Base-by-base conservation (phyloP, 30 jellyfish, hydroid and myxozoan genomes). In the Mastigias papua region DNA sequence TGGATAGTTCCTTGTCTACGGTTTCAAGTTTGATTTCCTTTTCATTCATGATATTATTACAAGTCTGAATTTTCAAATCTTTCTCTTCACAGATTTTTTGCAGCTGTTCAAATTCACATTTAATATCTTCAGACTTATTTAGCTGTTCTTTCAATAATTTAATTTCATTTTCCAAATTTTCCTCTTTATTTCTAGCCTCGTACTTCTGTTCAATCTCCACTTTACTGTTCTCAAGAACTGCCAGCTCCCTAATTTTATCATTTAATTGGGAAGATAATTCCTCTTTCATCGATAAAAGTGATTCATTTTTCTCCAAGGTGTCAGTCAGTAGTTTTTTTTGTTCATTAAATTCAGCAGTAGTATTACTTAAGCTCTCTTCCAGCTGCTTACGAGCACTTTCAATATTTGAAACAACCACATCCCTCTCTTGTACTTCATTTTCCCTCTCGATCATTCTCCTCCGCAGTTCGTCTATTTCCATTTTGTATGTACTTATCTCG, bases 201-300 rank as follows among this genome's bases (percentile, higher is more conserved):
- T 34, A 58, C n/a, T 46, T 26, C 29, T 34, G 60, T 31, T 76
- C 96, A 1, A 31, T 13, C 13, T 1, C 78, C 26, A 32, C 77
- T 49, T 68, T 34, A 22, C 32, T 29, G 10, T 50, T 75, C 83
- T 68, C 92, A 69, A 82, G 92, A 30, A 70, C 15, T 28, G 87
- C 50, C 4, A 74, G 11, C 42, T 48, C 22, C 32, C 42, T 20
- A 17, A 76, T 13, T 1, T 73, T 50, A 0, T 85, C 88, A 27
- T 34, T 50, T 26, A 71, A 46, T 16, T 49, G 34, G 20, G 16
- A 72, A 23, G 78, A 48, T 1, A 88, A 37, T 46, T 82, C 86
- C 22, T 75, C 92, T 42, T 83, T 72, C 63, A 73, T 48, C 46
- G 70, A 60, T 4, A 32, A 26, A 21, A 30, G 50, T 20, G 66